Evolutionary conservation across 2,113 vertebrate genomes (phyloP).

Genomic region (Oriolus oriolus): DNA sequence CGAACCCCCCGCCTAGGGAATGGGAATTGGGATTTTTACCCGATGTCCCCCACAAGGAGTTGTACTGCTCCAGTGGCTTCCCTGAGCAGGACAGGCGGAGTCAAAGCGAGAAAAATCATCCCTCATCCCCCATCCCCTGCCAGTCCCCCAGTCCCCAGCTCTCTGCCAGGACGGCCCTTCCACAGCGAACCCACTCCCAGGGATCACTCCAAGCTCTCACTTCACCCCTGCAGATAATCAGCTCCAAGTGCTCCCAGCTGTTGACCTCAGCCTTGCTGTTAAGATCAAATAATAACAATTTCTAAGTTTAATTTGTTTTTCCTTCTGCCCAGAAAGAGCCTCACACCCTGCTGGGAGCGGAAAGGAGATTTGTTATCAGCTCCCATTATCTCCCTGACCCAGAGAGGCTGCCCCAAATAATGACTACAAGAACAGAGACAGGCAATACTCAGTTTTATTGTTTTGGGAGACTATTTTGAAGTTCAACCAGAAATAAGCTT

Average conservation of each 20-base stretch:
- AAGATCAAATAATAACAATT: background rate
- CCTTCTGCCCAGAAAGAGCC: background rate
- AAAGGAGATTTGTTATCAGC: background rate
- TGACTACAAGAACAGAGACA: background rate
- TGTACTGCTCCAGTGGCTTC: background rate
- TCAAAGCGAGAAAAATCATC: background rate
- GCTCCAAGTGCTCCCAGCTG: background rate
- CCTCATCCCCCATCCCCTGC: background rate
- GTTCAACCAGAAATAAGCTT: background rate
- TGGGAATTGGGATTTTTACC: fast-evolving
- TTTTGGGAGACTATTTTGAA: background rate
- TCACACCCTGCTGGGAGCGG: background rate
- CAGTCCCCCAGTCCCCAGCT: background rate
- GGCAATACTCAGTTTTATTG: background rate
- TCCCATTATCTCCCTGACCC: background rate
- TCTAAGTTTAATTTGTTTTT: background rate
- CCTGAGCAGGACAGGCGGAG: background rate
- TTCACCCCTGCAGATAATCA: background rate
- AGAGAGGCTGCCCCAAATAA: background rate
- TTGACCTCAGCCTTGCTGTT: background rate
- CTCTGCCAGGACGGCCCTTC: background rate
- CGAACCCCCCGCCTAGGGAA: fast-evolving
- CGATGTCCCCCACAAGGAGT: fast-evolving
- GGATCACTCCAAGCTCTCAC: background rate
- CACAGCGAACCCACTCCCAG: background rate